Conservation (phyloP, 2,113 vertebrate genomes). For the Nesoenas mayeri region DNA sequence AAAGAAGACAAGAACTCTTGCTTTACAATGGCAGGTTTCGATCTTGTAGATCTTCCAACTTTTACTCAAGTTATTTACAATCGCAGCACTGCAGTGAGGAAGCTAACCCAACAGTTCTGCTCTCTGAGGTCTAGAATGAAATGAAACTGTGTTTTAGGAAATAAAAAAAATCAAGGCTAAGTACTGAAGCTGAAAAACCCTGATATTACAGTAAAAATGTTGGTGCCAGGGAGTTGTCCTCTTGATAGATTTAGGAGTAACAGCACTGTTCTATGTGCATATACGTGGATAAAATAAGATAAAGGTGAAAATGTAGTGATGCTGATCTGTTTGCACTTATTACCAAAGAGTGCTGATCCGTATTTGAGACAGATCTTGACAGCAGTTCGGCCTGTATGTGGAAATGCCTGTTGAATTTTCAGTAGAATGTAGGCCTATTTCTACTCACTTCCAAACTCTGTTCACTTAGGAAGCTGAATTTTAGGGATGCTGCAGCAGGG, state of each 20-base stretch:
- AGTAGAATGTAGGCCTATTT: neutral
- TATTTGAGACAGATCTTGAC: neutral
- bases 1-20: neutral
- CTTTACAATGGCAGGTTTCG: neutral
- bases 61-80: neutral
- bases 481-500: neutral
- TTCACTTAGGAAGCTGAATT: neutral
- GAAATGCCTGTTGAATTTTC: neutral
- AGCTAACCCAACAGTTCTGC: conserved; percentile 21
- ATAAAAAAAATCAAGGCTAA: neutral
- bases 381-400: neutral
- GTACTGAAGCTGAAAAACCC: neutral
- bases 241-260: neutral
- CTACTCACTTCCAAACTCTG: neutral
- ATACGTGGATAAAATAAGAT: neutral
- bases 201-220: neutral
- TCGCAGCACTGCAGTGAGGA: neutral
- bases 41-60: neutral
- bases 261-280: neutral
- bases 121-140: conserved; percentile 19
- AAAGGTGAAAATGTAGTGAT: neutral
- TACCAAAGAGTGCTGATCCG: neutral
- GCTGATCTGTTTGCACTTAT: neutral
- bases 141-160: neutral
- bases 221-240: neutral